Base-by-base conservation (phyloP, 1,140 invertebrate species). In the Caenorhabditis remanei region DNA sequence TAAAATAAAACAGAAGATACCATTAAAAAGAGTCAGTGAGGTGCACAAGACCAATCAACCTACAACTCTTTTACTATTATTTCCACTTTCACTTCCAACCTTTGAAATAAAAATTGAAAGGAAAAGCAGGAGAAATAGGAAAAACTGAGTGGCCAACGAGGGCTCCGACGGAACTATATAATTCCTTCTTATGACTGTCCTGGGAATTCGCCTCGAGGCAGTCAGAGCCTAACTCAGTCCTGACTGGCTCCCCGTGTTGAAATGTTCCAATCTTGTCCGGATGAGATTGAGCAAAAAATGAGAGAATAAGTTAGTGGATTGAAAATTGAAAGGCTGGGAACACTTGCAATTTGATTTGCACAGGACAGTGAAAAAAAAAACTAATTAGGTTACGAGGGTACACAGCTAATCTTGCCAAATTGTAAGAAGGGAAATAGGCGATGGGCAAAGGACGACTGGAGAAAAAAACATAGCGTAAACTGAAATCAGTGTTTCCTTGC, bases 151-250 rank as follows among this genome's bases (percentile, higher is more conserved):
- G 65, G 16, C 21, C 46, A 24, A n/a, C 43, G 46, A 4, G 71
- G 71, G 71, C 71, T 79, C 71, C 43, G 71, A n/a, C 71, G 71
- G 71, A 79, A 79, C 71, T 79, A 79, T 79, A 79, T 79, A 79
- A 79, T 79, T 79, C 71, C 71, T 79, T 79, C 71, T 79, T 79
- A 79, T 79, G 71, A 79, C 71, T 79, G 71, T 79, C 71, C 71
- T 79, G 71, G 71, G 71, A 79, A 79, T 79, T 79, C 19, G 71
- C 71, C 71, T 53, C 46, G 46, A 79, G 71, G 71, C 71, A 79
- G 71, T 53, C 71, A 79, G 71, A 63, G 43, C 46, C 71, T 50
- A 79, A 79, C 71, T 24, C 71, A 53, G 50, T 53, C 13, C 71
- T 53, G 21, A 11, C n/a, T 11, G n/a, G 21, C 32, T 32, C 32